Conservation (phyloP, 2,113 vertebrate species). For the Salvator merianae region DNA sequence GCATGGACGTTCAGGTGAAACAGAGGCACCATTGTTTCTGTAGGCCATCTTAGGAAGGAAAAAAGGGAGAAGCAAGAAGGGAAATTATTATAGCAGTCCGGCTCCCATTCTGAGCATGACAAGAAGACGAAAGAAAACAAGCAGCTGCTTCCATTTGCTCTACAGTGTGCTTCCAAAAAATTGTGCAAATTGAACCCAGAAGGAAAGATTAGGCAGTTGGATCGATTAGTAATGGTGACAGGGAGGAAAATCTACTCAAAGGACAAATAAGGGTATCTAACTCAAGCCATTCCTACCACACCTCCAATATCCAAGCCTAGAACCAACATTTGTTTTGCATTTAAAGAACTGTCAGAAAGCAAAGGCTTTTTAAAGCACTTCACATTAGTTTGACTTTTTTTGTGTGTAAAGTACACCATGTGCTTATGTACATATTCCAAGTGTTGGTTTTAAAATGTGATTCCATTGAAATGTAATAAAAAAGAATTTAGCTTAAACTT, state of each 20-base stretch:
- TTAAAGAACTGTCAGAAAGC: background rate
- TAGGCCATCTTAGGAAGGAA: no score
- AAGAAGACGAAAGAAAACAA: background rate
- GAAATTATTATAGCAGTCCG: no score
- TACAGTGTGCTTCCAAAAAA: background rate
- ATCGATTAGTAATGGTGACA: background rate
- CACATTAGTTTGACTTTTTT: conserved; percentile 24
- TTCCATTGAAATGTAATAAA: conserved; percentile 30
- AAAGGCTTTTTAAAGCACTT: background rate
- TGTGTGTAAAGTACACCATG: background rate
- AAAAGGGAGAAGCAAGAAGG: no score
- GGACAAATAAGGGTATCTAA: background rate
- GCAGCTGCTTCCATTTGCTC: background rate
- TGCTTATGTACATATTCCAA: conserved; percentile 13
- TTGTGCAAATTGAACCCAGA: background rate
- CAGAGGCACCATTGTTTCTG: no score
- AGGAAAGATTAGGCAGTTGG: background rate
- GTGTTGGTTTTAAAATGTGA: background rate
- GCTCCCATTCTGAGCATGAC: background rate
- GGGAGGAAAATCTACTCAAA: background rate
- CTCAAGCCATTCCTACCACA: background rate
- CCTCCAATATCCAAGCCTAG: background rate
- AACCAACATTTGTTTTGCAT: background rate
- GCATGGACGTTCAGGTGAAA: no score
- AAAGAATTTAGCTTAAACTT: conserved; percentile 14